Evolutionary conservation across 2,888 invertebrate genomes (phyloP).

Genomic region (Philopedon plagiatum): DNA sequence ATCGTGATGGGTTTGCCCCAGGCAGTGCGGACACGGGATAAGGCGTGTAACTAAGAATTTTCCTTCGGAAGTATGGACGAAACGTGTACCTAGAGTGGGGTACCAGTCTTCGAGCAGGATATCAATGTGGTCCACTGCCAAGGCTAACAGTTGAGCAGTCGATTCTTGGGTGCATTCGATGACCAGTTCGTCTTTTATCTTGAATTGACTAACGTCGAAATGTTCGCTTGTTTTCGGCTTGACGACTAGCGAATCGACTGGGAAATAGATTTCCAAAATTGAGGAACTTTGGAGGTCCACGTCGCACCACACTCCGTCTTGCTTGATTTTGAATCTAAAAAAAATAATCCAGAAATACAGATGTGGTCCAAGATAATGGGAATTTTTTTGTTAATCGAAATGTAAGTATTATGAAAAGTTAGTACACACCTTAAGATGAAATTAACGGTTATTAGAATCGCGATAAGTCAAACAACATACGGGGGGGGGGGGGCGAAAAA

Average conservation of each 20-base stretch:
- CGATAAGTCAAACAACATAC: too few species aligned
- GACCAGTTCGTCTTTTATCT: constrained; percentile 70
- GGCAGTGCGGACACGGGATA: constrained; percentile 92
- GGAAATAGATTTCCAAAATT: constrained; percentile 89
- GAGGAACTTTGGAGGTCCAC: constrained; percentile 86
- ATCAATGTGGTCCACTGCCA: constrained; percentile 96
- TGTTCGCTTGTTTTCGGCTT: constrained; percentile 68
- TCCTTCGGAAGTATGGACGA: constrained; percentile 98
- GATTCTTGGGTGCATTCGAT: constrained; percentile 86
- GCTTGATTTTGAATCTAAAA: constrained; percentile 79
- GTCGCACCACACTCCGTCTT: constrained; percentile 90
- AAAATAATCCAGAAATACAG: neutral
- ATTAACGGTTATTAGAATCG: too few species aligned
- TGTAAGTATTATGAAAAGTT: too few species aligned
- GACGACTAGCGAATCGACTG: constrained; percentile 76
- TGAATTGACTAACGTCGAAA: constrained; percentile 57
- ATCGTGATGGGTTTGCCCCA: constrained; percentile 65
- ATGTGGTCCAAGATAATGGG: too few species aligned
- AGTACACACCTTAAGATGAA: too few species aligned
- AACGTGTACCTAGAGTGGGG: constrained; percentile 94
- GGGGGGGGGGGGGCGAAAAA: too few species aligned
- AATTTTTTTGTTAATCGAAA: too few species aligned
- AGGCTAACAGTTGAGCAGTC: constrained; percentile 85
- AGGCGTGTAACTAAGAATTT: constrained; percentile 93
- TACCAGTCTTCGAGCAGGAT: constrained; percentile 97